Conservation (phyloP, 2,797 vertebrate genomes). For the Ctenochaetus hawaiiensis region DNA sequence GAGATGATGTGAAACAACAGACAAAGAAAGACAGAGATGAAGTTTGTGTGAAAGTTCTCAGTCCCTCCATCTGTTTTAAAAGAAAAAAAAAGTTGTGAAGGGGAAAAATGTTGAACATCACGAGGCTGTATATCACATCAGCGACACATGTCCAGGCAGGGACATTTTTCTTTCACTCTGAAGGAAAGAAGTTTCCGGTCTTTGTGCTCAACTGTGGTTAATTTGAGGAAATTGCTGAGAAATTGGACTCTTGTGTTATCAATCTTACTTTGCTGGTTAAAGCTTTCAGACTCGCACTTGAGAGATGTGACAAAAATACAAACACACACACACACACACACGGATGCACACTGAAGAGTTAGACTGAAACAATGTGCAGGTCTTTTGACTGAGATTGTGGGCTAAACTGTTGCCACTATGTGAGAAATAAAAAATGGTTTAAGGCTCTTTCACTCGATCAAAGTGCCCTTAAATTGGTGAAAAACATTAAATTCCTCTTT, state of each 20-base stretch:
- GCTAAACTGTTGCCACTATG: not conserved
- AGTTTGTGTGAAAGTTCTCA: constrained; percentile 12
- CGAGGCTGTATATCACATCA: constrained; percentile 25
- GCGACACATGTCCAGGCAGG: not conserved
- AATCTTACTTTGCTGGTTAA: constrained; percentile 31
- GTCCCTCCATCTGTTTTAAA: constrained; percentile 8
- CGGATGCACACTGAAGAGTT: not conserved
- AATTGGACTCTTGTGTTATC: constrained; percentile 37
- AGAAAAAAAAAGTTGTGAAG: not conserved
- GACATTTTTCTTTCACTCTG: constrained; percentile 17
- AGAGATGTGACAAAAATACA: constrained; percentile 32
- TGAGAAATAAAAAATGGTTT: too few relatives aligned
- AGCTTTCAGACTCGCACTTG: constrained; percentile 10
- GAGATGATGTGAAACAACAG: constrained; percentile 34
- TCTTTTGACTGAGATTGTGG: not conserved
- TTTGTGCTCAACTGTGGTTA: constrained; percentile 23
- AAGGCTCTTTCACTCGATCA: too few relatives aligned
- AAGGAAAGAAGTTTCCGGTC: not conserved
- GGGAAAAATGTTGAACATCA: constrained; percentile 18
- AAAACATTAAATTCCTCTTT: not conserved
- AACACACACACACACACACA: not conserved
- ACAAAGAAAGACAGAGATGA: constrained; percentile 42
- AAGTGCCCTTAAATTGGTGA: too few relatives aligned
- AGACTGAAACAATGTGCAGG: not conserved
- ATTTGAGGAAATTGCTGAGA: constrained; percentile 38